Base-by-base conservation (phyloP, 2,888 invertebrate genomes). In the Tipula confusa region DNA sequence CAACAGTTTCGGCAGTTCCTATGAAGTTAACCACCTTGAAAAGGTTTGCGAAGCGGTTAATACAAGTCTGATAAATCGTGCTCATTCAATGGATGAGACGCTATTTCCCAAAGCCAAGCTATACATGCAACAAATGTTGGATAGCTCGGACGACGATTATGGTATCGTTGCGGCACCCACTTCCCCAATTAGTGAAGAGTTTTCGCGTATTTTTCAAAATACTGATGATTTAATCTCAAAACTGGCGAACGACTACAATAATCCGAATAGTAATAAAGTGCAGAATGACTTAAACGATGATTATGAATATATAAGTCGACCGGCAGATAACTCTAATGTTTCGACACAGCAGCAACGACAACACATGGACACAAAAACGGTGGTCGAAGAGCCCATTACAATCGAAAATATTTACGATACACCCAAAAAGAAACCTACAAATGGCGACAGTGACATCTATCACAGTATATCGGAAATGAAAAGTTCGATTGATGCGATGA, bases 41-140 rank as follows among this genome's bases (percentile, higher is more conserved):
- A 86, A 86, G 82, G 85, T 87, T 84, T 82, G 87, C 29, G 88
- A 89, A 85, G 89, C 89, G 6, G 87, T 89, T 0, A 89, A 89
- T 84, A 87, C 87, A 9, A 86, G 87, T 1, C 86, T 89, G 36
- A 87, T 89, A 15, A 89, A 83, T 43, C 84, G 84, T 82, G 84
- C 86, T 2, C 85, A 85, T 48, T 85, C 86, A 18, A 85, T 85
- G 85, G 85, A 86, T 43, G 85, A 85, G 82, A 48, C 84, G 83
- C 9, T 84, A 82, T 18, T 83, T 79, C 38, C 83, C 64, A 82
- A 18, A 33, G 29, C 82, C 3, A 80, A 15, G 5, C n/a, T 29
- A 29, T 80, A 29, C 29, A 29, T 80, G 31, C 80, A 31, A 29
- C 29, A 80, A 5, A n/a, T 80, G 29, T n/a, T 80, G n/a, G 29